Base-by-base conservation (phyloP, 2,888 invertebrate species). In the Sesia apiformis region DNA sequence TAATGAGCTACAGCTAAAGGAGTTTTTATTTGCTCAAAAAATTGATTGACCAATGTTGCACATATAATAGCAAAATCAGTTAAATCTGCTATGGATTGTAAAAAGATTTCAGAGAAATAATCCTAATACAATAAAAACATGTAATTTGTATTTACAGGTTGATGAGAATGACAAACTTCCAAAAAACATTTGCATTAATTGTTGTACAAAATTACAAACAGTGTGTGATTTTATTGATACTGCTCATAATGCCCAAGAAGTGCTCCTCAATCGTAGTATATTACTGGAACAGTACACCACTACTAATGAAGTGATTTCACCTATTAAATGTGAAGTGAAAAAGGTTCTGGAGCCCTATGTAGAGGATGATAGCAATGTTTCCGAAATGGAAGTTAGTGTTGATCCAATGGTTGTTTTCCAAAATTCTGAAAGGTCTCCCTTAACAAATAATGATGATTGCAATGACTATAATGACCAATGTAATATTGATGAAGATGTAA, bases 331-430 rank as follows among this genome's bases (percentile, higher is more conserved):
- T 39, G 66, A 72, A 55, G 57, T 62, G 38, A 70, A 73, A 51
- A 40, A 59, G 3, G 70, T 68, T 42, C 43, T 58, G 55, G 58
- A 62, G 3, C 52, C 54, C 49, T 64, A 49, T 57, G 59, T 52
- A 52, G 74, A 74, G 53, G 71, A 73, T 62, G 78, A 78, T 6
- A 54, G 51, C 40, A 74, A 70, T 69, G 75, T 83, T 53, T 90
- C 90, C 53, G 90, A 92, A 79, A 91, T 94, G 90, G 93, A 94
- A 83, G 91, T 94, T 0, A 91, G 90, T 70, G 90, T 94, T 0
- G 94, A 94, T 72, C 93, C 94, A 4, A 93, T 93, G 93, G 81
- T 93, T 70, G 91, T 93, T 63, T 74, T 93, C 51, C 92, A 93
- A 64, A 92, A 91, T 61, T 80, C 90, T 58, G 91, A 91, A 59